Conservation (phyloP, 2,113 vertebrate genomes). For the Sebastes schlegelii region DNA sequence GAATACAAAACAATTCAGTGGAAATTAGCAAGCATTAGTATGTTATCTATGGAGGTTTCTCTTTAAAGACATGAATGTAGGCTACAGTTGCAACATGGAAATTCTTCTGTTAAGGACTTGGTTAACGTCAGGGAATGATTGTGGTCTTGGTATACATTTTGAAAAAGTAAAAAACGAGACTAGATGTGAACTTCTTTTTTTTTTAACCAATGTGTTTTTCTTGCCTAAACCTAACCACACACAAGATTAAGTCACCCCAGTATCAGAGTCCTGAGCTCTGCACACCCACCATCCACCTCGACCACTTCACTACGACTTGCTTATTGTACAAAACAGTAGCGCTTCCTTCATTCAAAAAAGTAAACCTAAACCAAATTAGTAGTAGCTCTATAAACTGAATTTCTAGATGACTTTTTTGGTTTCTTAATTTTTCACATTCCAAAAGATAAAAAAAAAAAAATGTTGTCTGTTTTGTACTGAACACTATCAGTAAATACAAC, state of each 20-base stretch:
- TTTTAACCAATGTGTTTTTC: background rate
- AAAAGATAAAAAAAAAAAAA: background rate
- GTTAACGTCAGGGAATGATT: background rate
- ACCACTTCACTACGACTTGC: background rate
- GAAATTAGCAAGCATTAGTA: background rate
- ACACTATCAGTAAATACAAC: background rate
- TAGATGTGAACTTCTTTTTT: background rate
- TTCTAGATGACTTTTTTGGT: background rate
- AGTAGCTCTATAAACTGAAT: background rate
- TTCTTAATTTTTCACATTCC: background rate
- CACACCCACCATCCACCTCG: background rate
- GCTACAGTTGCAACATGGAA: background rate
- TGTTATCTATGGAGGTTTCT: background rate
- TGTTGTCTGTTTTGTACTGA: background rate
- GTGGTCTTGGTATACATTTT: background rate
- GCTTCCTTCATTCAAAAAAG: background rate
- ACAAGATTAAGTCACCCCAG: background rate
- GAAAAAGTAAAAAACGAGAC: background rate
- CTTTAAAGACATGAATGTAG: background rate
- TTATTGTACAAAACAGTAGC: background rate
- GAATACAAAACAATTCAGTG: constrained; percentile 37
- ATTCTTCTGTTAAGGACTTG: background rate
- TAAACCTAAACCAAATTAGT: background rate
- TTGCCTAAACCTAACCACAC: background rate
- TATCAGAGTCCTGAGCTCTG: background rate